Conservation (phyloP, 2,888 invertebrate species). For the Pinctada fucata region DNA sequence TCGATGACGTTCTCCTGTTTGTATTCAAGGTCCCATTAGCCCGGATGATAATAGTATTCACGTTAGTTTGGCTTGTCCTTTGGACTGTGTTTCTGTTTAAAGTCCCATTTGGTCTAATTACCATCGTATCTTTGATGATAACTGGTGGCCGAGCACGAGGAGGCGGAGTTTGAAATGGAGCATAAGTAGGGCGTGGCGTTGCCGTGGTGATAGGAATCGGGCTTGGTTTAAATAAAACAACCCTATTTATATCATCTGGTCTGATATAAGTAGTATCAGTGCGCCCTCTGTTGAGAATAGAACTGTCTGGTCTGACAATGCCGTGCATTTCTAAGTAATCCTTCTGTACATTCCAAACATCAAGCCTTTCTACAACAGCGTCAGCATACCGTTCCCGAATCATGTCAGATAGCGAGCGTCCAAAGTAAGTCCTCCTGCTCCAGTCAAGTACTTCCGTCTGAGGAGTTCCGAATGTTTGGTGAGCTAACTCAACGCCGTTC, state of each 20-base stretch:
- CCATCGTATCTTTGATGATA: not conserved
- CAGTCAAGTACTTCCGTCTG: constrained; percentile 53
- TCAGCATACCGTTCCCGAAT: constrained; percentile 56
- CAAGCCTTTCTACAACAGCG: constrained; percentile 57
- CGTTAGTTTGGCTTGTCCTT: not conserved
- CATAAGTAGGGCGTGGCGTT: not conserved
- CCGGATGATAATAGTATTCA: not conserved
- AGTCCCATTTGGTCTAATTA: not conserved
- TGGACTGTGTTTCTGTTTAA: not conserved
- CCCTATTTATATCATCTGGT: not conserved
- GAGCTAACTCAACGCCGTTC: constrained; percentile 61
- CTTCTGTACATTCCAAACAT: constrained; percentile 46
- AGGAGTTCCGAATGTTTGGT: constrained; percentile 56
- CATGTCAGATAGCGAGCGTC: constrained; percentile 60
- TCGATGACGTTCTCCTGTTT: not conserved
- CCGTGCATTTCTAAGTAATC: constrained; percentile 32
- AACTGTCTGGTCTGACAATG: constrained; percentile 6
- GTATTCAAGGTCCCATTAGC: not conserved
- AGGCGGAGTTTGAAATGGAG: not conserved
- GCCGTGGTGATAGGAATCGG: not conserved
- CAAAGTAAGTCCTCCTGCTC: constrained; percentile 59
- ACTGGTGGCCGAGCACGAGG: not conserved
- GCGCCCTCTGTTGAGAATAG: not conserved
- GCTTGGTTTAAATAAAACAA: not conserved
- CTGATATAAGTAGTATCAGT: not conserved